Percentiles rank a stretch among this genome's conserved stretches.
Evolutionary conservation across 2,797 vertebrate species (phyloP).

Genomic region (Sebastes aleutianus): DNA sequence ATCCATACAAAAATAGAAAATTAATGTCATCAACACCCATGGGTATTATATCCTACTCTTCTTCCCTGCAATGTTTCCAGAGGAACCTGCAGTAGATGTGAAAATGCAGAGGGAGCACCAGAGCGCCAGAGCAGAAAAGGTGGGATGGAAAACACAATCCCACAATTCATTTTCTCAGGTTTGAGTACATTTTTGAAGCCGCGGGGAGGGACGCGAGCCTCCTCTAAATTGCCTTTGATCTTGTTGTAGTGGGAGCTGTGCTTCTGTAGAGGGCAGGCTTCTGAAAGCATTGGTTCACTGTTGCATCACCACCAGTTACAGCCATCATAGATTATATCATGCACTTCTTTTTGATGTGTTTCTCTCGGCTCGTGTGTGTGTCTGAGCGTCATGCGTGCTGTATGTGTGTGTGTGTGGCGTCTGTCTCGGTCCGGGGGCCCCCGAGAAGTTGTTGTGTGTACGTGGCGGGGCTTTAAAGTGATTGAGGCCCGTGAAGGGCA

Average conservation of each 20-base stretch:
- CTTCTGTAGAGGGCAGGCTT: slow-evolving; percentile 82
- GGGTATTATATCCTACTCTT: slow-evolving; percentile 19
- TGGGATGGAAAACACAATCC: slow-evolving; percentile 59
- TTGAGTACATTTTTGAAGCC: slow-evolving; percentile 66
- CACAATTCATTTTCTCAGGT: slow-evolving; percentile 66
- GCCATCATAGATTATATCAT: slow-evolving; percentile 83
- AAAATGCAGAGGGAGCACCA: slow-evolving; percentile 26
- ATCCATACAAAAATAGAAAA: slow-evolving; percentile 35
- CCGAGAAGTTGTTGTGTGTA: slow-evolving; percentile 35
- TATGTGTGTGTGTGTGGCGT: slow-evolving; percentile 20
- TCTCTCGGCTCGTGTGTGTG: slow-evolving; percentile 40
- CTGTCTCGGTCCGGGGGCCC: not conserved
- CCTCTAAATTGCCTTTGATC: slow-evolving; percentile 77
- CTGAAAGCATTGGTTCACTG: slow-evolving; percentile 83
- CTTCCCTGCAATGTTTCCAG: slow-evolving; percentile 35
- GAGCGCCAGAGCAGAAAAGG: slow-evolving; percentile 36
- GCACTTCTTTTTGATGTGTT: slow-evolving; percentile 75
- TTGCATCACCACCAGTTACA: slow-evolving; percentile 84
- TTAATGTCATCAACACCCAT: slow-evolving; percentile 22
- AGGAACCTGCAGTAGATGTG: slow-evolving; percentile 35
- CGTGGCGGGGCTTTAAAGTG: slow-evolving; percentile 40
- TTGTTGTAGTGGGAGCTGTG: slow-evolving; percentile 76
- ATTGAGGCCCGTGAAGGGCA: slow-evolving; percentile 54
- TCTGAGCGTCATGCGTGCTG: slow-evolving; percentile 15
- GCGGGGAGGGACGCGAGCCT: slow-evolving; percentile 55